Percentiles rank a stretch among this genome's conserved stretches.
phyloP scores from a whole-genome alignment of 2,797 vertebrate species.

The Epinephelus awoara region DNA sequence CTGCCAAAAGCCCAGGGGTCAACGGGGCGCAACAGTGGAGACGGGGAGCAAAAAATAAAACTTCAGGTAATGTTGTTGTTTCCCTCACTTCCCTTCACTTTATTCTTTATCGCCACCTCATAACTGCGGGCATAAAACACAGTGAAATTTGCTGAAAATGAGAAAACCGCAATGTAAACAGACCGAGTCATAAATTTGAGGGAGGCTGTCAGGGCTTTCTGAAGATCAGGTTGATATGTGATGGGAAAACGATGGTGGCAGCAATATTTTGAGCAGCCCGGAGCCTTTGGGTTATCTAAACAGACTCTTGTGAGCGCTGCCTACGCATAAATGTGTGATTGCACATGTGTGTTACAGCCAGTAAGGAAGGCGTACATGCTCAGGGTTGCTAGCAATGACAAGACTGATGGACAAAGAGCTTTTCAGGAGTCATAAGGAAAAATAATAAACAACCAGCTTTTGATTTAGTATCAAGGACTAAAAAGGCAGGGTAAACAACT shows the following conservation, averaged over 20 bases:
- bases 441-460: slow-evolving; percentile 40
- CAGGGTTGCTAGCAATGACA: slow-evolving; percentile 16
- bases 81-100: slow-evolving; percentile 33
- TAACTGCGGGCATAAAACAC: slow-evolving; percentile 59
- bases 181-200: slow-evolving; percentile 63
- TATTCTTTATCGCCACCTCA: slow-evolving; percentile 61
- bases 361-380: slow-evolving; percentile 2
- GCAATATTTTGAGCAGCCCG: slow-evolving; percentile 50
- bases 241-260: slow-evolving; percentile 62
- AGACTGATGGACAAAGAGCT: slow-evolving; percentile 42
- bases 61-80: slow-evolving; percentile 34
- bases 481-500: slow-evolving; percentile 66
- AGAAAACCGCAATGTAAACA: slow-evolving; percentile 75
- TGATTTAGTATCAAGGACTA: slow-evolving; percentile 70
- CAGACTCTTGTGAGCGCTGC: slow-evolving; percentile 12
- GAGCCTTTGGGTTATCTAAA: slow-evolving; percentile 43
- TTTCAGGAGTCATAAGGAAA: slow-evolving; percentile 15
- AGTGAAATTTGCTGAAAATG: slow-evolving; percentile 63
- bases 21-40: slow-evolving; percentile 69
- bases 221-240: slow-evolving; percentile 66
- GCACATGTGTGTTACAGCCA: background rate
- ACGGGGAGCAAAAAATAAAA: slow-evolving; percentile 44
- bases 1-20: slow-evolving; percentile 86
- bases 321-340: background rate
- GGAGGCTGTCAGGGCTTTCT: slow-evolving; percentile 57